Evolutionary conservation across 2,797 vertebrate genomes (phyloP).

Genomic region (Rhabdophis nuchalis): DNA sequence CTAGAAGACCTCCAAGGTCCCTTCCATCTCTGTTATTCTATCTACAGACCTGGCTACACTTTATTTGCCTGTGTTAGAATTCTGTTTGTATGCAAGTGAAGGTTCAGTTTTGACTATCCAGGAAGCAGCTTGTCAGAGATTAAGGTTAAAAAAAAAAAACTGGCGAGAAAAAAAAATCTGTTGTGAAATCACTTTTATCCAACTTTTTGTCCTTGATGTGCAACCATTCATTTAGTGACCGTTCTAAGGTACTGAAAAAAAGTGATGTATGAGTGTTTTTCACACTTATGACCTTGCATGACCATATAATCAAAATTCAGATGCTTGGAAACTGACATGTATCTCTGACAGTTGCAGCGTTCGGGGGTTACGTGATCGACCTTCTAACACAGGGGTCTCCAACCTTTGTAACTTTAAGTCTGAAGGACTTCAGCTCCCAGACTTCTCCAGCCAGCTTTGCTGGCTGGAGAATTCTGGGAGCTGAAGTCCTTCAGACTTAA

Average conservation of each 20-base stretch:
- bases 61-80: background rate
- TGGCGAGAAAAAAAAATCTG: background rate
- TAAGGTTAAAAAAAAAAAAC: background rate
- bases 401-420: no score
- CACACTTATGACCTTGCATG: background rate
- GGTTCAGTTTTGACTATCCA: background rate
- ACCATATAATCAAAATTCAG: background rate
- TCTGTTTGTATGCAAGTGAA: background rate
- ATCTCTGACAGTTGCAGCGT: background rate
- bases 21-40: no score
- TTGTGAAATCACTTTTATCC: background rate
- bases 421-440: no score
- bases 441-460: no score
- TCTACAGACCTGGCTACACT: background rate
- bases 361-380: accelerated
- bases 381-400: no score
- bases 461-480: no score
- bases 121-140: background rate
- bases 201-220: background rate
- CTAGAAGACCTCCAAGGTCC: no score
- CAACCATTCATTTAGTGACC: background rate
- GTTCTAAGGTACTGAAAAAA: background rate
- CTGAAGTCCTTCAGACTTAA: no score
- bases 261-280: background rate
- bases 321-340: background rate